Conservation (phyloP, 2,888 invertebrate genomes). For the Polyommatus icarus region DNA sequence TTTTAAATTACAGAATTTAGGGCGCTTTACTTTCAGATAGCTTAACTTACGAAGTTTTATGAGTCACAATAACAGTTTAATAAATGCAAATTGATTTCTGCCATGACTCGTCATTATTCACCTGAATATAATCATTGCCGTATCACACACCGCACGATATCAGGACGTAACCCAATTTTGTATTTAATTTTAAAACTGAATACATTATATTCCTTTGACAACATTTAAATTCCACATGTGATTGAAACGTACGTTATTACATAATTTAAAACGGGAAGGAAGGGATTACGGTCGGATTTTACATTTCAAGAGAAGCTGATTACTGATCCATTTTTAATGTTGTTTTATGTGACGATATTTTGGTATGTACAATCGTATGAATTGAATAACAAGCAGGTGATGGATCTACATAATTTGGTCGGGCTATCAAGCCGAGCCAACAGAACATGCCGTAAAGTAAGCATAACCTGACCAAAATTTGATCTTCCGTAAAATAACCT, state of each 20-base stretch:
- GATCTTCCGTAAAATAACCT: too few relatives aligned
- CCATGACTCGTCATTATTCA: constrained; percentile 13
- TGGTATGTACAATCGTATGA: neutral
- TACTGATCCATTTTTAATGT: constrained; percentile 6
- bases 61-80: neutral
- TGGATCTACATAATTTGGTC: too few relatives aligned
- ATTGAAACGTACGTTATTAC: constrained; percentile 13
- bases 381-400: too few relatives aligned
- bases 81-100: constrained; percentile 1
- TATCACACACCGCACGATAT: constrained; percentile 19
- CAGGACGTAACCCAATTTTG: neutral
- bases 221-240: constrained; percentile 23
- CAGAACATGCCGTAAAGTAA: too few relatives aligned
- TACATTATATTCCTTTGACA: constrained; percentile 21
- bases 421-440: too few relatives aligned
- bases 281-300: neutral
- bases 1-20: too few relatives aligned
- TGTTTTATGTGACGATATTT: neutral
- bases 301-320: constrained; percentile 14
- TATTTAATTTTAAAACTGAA: constrained; percentile 30
- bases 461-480: too few relatives aligned
- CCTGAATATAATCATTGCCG: constrained; percentile 18
- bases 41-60: neutral
- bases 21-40: neutral
- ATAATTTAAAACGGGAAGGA: constrained; percentile 4